Conservation (phyloP, 2,888 invertebrate genomes). For the Ornithoptera alexandrae region DNA sequence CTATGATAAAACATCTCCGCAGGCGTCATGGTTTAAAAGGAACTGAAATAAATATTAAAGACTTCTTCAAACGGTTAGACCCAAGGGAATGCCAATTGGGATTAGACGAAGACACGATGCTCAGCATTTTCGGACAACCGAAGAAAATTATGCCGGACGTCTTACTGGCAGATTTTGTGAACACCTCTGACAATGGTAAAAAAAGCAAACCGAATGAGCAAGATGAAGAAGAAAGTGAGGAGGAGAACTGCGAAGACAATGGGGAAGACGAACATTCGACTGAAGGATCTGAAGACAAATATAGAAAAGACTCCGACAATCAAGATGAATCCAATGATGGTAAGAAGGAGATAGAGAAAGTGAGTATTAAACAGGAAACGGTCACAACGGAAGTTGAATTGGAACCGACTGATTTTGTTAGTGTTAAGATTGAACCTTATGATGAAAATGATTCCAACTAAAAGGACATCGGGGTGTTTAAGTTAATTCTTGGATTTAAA, state of each 20-base stretch:
- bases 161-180: constrained; percentile 52
- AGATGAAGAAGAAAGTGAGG: constrained; percentile 36
- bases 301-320: constrained; percentile 18
- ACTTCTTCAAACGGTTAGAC: constrained; percentile 59
- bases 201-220: constrained; percentile 37
- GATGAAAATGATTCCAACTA: constrained; percentile 42
- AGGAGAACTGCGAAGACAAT: constrained; percentile 29
- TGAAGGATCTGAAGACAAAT: constrained; percentile 15
- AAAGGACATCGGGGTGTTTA: background rate
- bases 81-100: constrained; percentile 64
- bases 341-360: constrained; percentile 30
- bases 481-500: background rate
- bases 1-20: constrained; percentile 70
- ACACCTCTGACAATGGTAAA: constrained; percentile 34
- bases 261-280: constrained; percentile 31
- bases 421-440: constrained; percentile 67
- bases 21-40: constrained; percentile 62
- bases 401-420: constrained; percentile 71
- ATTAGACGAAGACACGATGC: constrained; percentile 62
- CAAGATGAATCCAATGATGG: constrained; percentile 30
- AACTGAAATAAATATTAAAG: constrained; percentile 47
- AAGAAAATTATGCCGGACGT: constrained; percentile 46
- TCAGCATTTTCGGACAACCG: constrained; percentile 63
- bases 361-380: constrained; percentile 33
- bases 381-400: constrained; percentile 41